phyloP scores from a whole-genome alignment of 2,888 invertebrate species.

The Drosophila robusta region DNA sequence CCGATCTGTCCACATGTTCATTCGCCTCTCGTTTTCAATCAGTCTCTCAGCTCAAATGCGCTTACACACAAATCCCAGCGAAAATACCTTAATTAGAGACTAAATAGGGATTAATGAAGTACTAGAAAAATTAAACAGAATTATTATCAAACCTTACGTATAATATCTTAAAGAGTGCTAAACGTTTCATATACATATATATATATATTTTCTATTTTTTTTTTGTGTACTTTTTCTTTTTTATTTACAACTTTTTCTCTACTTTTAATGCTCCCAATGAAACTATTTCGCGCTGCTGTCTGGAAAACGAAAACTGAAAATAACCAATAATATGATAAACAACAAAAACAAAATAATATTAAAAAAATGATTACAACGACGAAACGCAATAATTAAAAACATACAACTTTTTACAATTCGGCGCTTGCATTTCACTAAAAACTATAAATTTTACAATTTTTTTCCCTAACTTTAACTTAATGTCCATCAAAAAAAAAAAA shows the following conservation, averaged over 20 bases:
- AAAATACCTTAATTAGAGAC: conserved; percentile 11
- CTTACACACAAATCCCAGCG: conserved; percentile 12
- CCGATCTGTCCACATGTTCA: conserved; percentile 21
- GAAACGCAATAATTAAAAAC: conserved; percentile 28
- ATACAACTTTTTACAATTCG: conserved; percentile 50
- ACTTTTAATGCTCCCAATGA: conserved; percentile 70
- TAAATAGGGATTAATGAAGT: conserved; percentile 15
- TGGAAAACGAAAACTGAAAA: conserved; percentile 61
- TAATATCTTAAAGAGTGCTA: conserved; percentile 49
- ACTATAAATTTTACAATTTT: conserved; percentile 32
- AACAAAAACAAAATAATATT: conserved; percentile 15
- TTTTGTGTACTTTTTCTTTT: conserved; percentile 77
- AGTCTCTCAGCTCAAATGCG: conserved; percentile 21
- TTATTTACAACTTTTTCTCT: conserved; percentile 73
- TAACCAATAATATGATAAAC: conserved; percentile 29
- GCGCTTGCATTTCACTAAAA: conserved; percentile 67
- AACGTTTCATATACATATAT: conserved; percentile 72
- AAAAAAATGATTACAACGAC: conserved; percentile 20
- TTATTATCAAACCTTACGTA: conserved; percentile 43
- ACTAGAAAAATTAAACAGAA: conserved; percentile 18
- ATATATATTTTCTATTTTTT: conserved; percentile 64
- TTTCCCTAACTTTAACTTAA: conserved; percentile 49
- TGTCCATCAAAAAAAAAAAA: conserved; percentile 16
- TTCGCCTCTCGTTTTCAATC: conserved; percentile 14
- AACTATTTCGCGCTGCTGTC: conserved; percentile 76